phyloP scores from a whole-genome alignment of 1,140 invertebrate genomes.

The Cydia pomonella region DNA sequence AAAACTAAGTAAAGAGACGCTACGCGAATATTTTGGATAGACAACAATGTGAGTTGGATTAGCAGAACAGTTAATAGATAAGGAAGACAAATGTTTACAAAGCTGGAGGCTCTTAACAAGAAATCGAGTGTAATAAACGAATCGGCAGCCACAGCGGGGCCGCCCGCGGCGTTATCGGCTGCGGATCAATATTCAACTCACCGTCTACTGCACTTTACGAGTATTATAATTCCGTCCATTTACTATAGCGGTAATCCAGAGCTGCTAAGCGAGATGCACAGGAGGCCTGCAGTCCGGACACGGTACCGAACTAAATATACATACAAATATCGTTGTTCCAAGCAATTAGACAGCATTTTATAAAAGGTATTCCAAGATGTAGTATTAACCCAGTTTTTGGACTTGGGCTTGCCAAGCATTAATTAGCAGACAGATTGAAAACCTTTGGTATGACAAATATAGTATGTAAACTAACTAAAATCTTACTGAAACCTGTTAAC shows the following conservation, averaged over 20 bases:
- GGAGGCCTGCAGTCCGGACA: not conserved
- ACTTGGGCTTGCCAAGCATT: too few species aligned
- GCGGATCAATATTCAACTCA: conserved; percentile 8
- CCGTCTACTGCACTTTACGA: conserved; percentile 14
- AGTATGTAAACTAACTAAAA: too few species aligned
- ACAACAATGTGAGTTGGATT: not conserved
- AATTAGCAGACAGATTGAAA: too few species aligned
- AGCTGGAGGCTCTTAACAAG: not conserved
- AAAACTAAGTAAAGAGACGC: too few species aligned
- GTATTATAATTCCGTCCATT: conserved; percentile 23
- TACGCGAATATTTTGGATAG: too few species aligned
- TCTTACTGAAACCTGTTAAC: too few species aligned
- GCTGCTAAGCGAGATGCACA: not conserved
- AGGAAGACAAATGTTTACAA: not conserved
- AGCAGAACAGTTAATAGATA: not conserved
- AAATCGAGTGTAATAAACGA: conserved; percentile 15
- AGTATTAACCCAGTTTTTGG: too few species aligned
- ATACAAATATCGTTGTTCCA: too few species aligned
- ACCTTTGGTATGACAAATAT: too few species aligned
- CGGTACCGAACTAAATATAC: not conserved
- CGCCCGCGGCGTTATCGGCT: not conserved
- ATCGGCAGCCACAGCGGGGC: not conserved
- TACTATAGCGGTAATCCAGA: conserved; percentile 25
- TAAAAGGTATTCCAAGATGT: too few species aligned
- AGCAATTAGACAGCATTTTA: too few species aligned